Percentiles rank a stretch among this genome's conserved stretches.
Conservation (phyloP, 2,888 invertebrate genomes). For the Deroplatys truncata region DNA sequence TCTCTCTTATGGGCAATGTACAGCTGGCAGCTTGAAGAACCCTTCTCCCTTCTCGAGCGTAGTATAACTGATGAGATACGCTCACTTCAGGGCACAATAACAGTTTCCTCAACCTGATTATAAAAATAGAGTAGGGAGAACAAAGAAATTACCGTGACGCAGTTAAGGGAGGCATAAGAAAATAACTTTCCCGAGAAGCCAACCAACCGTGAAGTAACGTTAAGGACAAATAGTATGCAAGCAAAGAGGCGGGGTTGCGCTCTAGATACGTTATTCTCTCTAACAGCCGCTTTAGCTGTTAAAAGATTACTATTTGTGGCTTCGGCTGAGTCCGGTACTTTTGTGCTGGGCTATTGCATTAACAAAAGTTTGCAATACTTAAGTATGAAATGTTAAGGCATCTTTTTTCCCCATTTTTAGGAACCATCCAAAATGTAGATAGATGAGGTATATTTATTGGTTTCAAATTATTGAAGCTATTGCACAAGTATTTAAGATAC, state of each 20-base stretch:
- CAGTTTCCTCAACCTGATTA: background rate
- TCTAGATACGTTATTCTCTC: too few species aligned
- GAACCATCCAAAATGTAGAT: too few species aligned
- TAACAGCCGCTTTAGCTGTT: too few species aligned
- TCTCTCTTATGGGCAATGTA: background rate
- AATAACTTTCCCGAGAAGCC: background rate
- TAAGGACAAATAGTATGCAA: background rate
- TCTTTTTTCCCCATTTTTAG: too few species aligned
- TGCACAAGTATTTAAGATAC: too few species aligned
- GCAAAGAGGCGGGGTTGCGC: background rate
- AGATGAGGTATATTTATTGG: too few species aligned
- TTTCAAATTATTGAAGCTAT: too few species aligned
- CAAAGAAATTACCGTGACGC: background rate
- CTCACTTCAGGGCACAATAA: background rate
- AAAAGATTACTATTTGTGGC: too few species aligned
- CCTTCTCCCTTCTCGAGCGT: background rate
- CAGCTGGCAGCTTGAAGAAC: background rate
- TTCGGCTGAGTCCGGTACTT: too few species aligned
- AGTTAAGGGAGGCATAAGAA: background rate
- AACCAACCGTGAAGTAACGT: background rate
- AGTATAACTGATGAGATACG: background rate
- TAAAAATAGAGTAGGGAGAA: background rate
- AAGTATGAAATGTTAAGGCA: too few species aligned
- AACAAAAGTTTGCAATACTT: too few species aligned
- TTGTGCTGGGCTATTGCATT: too few species aligned